phyloP scores from a whole-genome alignment of 92 coral and sea anemone species.

The Umimayanthus kanabou region DNA sequence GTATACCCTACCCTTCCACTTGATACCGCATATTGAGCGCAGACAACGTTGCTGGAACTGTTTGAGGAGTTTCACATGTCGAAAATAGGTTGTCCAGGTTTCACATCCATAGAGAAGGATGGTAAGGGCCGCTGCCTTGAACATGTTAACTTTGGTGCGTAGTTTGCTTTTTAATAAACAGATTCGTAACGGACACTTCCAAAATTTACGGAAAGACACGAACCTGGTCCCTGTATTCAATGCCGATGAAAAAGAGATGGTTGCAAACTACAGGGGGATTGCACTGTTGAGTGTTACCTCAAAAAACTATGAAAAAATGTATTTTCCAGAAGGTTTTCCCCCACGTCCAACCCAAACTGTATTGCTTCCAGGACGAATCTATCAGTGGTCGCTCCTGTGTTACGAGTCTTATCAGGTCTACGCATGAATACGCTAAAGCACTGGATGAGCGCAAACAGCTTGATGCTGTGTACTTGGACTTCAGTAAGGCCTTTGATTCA shows the following conservation, averaged over 20 bases:
- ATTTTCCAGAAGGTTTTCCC: no score
- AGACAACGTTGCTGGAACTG: no score
- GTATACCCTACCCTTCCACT: no score
- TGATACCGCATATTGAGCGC: no score
- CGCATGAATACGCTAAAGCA: conserved; percentile 15
- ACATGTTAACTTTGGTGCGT: no score
- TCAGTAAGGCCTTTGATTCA: conserved; percentile 28
- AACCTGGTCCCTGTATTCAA: no score
- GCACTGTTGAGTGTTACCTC: conserved; percentile 6
- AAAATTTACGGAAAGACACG: not conserved
- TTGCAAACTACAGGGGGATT: conserved; percentile 24
- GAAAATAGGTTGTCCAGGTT: no score
- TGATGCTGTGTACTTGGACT: conserved; percentile 35
- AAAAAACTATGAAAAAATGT: not conserved
- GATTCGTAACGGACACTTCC: not conserved
- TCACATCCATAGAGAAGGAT: no score
- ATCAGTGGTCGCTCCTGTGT: conserved; percentile 1
- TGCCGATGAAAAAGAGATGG: conserved; percentile 31
- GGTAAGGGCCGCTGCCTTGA: no score
- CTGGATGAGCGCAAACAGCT: conserved; percentile 36
- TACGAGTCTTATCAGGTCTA: not conserved
- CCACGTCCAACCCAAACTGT: not conserved
- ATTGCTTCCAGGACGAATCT: no score
- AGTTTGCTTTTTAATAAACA: conserved; percentile 6
- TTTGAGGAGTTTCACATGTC: no score